Evolutionary conservation across 2,113 vertebrate genomes (phyloP), one percentile per base, ranked within the genome.

Genomic region (Chrysemys picta): DNA sequence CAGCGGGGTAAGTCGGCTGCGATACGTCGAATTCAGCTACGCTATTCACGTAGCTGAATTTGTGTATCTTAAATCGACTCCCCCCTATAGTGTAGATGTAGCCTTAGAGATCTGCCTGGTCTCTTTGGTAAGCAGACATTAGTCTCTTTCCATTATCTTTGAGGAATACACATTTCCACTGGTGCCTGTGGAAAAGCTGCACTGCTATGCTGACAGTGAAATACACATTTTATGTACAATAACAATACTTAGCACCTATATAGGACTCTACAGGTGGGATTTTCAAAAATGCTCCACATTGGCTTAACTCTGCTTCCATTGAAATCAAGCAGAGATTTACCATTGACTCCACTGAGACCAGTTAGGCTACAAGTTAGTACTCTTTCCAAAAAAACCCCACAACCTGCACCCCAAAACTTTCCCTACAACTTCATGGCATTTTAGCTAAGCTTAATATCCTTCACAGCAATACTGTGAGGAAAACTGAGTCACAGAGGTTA

Each of bases 131-230:
- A 1, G 3, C 9, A 93, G 38, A 42, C 4, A 49, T 11, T 78
- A 91, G 59, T 97, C 79, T 65, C 94, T 50, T 52, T 88, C 45
- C 47, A 82, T 52, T 42, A 76, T 80, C 88, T 87, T 35, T 85
- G 25, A 92, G 10, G 24, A 89, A 93, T 76, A 49, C 76, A 89
- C 14, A 59, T 53, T 88, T 47, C 38, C 38, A 21, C 31, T 91
- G 54, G 59, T 50, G 25, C 16, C 57, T 62, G 87, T 84, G 47
- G 53, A 80, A 89, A 56, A 83, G 11, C 83, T 90, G 21, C 38
- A 24, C 22, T 24, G 72, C 5, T 45, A 76, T 6, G 72, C 38
- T 42, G 65, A 89, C 1, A 53, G 50, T 25, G 5, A 76, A 76
- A 76, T 27, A 76, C 19, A 80, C 49, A 81, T 65, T 85, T 94